Evolutionary conservation across 2,797 vertebrate species (phyloP), one percentile per base, ranked within the genome.

Genomic region (Huso huso): DNA sequence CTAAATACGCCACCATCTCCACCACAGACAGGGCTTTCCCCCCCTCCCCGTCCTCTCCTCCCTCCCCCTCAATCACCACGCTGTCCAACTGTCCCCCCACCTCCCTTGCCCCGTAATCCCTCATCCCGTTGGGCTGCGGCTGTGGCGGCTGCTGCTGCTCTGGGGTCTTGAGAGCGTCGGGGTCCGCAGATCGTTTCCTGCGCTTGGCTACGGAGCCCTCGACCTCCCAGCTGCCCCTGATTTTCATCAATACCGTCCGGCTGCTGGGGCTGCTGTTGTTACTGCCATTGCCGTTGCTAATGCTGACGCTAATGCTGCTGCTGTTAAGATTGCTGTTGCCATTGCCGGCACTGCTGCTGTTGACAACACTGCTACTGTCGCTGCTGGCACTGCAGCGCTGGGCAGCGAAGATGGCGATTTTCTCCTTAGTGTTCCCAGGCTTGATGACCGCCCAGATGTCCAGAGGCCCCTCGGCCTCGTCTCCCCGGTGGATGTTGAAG

Each of bases 401-500:
- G 12, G 90, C 86, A 0, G 94, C 91, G 2, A 98, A 99, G 78
- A 99, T 93, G 0, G 95, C 95, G 0, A 99, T 94, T 75, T 99
- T 99, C 83, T 99, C 95, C 65, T 94, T 93, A 0, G 96, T 98
- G n/a, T 99, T 95, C 58, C 96, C 96, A 0, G 95, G 96, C 73
- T 91, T 95, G 81, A 99, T 97, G 23, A 97, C 90, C 0, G 90
- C 87, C 94, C 93, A 97, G 59, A 95, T 86, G 69, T 95, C 96
- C 73, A 91, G 81, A 0, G 84, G 79, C 0, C 84, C 78, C 5
- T 93, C 93, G 1, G 71, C 61, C 73, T 92, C 87, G 7, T 91
- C 92, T 0, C 70, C 73, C 60, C 87, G 90, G 70, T 90, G 89
- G 69, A 91, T 87, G 0, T 84, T 84, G 51, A 84, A 63, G 6